These are phyloP conservation scores for Charina bottae DNA, from an alignment of 2,113 vertebrate species.

Conservation along the genomic window DNA sequence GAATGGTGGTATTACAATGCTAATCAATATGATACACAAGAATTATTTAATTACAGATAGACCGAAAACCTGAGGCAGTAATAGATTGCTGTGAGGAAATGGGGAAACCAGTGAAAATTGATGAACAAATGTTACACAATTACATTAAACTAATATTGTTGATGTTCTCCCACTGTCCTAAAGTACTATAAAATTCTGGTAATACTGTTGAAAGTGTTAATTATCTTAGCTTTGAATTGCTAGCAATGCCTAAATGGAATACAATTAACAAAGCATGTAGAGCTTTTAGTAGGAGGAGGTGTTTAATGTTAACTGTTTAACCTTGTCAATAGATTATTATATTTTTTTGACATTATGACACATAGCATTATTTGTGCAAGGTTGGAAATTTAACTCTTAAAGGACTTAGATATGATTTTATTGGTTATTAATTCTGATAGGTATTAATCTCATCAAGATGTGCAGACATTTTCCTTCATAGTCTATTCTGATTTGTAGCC, in stretches of 20 bases:
- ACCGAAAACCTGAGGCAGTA: background rate
- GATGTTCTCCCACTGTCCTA: conserved; percentile 49
- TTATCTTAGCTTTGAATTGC: conserved; percentile 63
- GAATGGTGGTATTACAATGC: conserved; percentile 43
- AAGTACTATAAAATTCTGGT: conserved; percentile 55
- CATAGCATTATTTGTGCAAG: conserved; percentile 76
- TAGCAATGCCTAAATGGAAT: conserved; percentile 57
- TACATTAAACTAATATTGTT: conserved; percentile 74
- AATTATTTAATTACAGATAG: background rate
- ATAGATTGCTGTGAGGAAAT: conserved; percentile 70
- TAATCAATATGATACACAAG: background rate
- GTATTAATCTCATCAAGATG: conserved; percentile 93
- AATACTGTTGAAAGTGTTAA: conserved; percentile 53
- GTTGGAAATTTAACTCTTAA: conserved; percentile 81
- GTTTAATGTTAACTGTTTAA: conserved; percentile 72
- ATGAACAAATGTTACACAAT: conserved; percentile 75
- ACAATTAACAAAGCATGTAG: conserved; percentile 66
- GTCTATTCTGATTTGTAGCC: conserved; percentile 90
- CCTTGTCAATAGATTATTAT: conserved; percentile 75
- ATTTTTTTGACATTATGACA: conserved; percentile 68
- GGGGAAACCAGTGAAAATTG: conserved; percentile 64
- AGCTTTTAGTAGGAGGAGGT: conserved; percentile 40
- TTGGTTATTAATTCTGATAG: conserved; percentile 83
- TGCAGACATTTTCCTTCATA: conserved; percentile 82
- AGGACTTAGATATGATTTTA: conserved; percentile 80